Conservation (phyloP, 2,888 invertebrate genomes). For the Brachyopa scutellaris region DNA sequence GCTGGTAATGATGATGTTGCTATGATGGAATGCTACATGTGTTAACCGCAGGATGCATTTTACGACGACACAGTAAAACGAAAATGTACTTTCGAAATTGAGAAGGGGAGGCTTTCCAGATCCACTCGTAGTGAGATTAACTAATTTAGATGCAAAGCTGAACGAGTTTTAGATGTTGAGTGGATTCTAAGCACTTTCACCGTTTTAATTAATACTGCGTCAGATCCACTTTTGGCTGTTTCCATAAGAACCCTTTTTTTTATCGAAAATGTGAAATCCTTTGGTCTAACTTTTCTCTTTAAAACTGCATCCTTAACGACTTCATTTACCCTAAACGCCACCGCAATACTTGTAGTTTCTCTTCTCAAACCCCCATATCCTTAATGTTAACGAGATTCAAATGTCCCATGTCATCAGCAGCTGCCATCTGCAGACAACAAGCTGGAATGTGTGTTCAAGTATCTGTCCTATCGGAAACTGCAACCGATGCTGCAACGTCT, state of each 20-base stretch:
- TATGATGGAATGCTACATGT: conserved; percentile 55
- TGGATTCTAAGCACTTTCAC: neutral
- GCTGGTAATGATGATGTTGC: conserved; percentile 35
- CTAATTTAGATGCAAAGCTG: neutral
- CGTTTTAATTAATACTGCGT: conserved; percentile 4
- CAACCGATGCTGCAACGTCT: conserved; percentile 47
- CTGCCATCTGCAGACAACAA: conserved; percentile 64
- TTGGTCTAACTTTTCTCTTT: neutral
- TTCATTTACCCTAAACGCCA: conserved; percentile 34
- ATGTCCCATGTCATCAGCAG: conserved; percentile 70
- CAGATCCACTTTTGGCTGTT: neutral
- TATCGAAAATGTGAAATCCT: too few relatives aligned
- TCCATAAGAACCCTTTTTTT: too few relatives aligned
- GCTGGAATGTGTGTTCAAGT: conserved; percentile 37
- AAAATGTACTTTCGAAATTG: neutral
- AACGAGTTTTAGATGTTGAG: neutral
- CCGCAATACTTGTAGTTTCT: neutral
- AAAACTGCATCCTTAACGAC: conserved; percentile 22
- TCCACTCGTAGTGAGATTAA: conserved; percentile 6
- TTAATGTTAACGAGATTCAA: conserved; percentile 64
- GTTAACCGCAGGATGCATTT: conserved; percentile 54
- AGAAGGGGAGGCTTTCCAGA: neutral
- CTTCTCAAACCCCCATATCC: neutral
- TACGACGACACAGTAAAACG: conserved; percentile 26
- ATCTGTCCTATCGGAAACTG: conserved; percentile 11